phyloP scores from a whole-genome alignment of 2,797 vertebrate genomes.

The Emydoidea blandingii region DNA sequence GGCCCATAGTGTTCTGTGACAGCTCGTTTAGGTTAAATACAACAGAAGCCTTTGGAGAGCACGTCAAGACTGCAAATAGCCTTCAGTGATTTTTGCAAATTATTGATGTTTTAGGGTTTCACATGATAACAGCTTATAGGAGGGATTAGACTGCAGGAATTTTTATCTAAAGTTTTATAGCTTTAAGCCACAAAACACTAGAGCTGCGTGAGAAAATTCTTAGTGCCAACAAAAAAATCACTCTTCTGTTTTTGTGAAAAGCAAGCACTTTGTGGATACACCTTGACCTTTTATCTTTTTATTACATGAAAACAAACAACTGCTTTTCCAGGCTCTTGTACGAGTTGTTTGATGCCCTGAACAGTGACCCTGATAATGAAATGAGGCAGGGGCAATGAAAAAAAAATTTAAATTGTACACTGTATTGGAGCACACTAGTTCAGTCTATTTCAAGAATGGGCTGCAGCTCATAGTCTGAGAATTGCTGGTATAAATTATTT shows the following conservation, averaged over 20 bases:
- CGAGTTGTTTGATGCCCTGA: neutral
- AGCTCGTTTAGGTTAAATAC: neutral
- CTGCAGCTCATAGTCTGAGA: neutral
- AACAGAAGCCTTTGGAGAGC: neutral
- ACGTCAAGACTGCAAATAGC: neutral
- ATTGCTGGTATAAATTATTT: neutral
- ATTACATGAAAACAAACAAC: neutral
- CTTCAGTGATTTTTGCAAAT: neutral
- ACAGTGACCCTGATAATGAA: neutral
- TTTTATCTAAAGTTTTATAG: neutral
- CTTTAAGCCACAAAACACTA: neutral
- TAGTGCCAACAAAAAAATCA: neutral
- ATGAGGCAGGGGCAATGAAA: neutral
- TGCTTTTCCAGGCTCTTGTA: neutral
- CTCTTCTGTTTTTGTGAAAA: neutral
- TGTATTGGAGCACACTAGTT: neutral
- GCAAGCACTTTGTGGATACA: neutral
- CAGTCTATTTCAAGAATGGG: neutral
- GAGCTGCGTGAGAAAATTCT: neutral
- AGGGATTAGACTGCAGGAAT: neutral
- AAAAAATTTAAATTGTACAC: neutral
- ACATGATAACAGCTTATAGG: neutral
- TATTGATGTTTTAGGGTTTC: neutral
- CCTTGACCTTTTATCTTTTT: neutral
- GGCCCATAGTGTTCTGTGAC: neutral